phyloP scores from a whole-genome alignment of 2,888 invertebrate species.

The Euclidia mi region DNA sequence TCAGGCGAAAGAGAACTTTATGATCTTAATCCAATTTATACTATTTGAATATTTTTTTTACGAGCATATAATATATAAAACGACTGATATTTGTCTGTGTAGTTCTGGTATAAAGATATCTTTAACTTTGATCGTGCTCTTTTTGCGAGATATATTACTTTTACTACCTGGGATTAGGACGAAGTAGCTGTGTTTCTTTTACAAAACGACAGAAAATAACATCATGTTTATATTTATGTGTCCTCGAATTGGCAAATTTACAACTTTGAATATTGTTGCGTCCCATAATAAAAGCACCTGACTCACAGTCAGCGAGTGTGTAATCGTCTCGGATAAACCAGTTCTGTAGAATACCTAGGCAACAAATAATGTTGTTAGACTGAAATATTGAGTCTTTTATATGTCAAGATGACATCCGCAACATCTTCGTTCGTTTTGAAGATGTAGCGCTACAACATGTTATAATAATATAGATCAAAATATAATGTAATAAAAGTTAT shows the following conservation, averaged over 20 bases:
- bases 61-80: constrained; percentile 27
- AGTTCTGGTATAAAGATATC: not conserved
- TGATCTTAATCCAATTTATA: not conserved
- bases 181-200: not conserved
- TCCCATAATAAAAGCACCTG: constrained; percentile 22
- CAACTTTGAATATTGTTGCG: constrained; percentile 19
- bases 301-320: constrained; percentile 13
- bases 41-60: not conserved
- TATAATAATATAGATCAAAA: not conserved
- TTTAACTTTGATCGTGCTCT: not conserved
- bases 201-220: constrained; percentile 3
- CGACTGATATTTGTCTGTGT: constrained; percentile 20
- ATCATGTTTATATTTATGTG: constrained; percentile 7
- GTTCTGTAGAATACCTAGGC: constrained; percentile 2
- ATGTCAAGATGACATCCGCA: not conserved
- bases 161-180: not conserved
- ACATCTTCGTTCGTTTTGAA: not conserved
- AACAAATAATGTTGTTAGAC: constrained; percentile 13
- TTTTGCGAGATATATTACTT: not conserved
- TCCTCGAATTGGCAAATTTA: constrained; percentile 15
- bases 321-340: constrained; percentile 16
- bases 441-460: constrained; percentile 2
- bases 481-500: too few species aligned
- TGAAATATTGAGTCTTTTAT: constrained; percentile 10
- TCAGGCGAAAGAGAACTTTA: not conserved